Evolutionary conservation across 2,797 vertebrate species (phyloP), one percentile per base, ranked within the genome.

Genomic region (Gallinago stenura): DNA sequence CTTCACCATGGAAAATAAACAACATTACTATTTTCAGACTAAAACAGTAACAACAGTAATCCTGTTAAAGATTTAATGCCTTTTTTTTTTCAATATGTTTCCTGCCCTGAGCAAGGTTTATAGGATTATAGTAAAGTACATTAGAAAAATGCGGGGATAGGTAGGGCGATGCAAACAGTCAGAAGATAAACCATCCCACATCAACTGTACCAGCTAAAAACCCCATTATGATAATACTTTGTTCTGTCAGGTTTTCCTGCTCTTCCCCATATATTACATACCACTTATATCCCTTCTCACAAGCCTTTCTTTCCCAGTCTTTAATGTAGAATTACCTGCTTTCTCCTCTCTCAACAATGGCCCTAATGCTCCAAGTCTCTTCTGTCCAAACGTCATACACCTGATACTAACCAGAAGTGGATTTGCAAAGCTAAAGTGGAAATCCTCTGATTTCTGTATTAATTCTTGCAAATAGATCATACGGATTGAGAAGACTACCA

Each of bases 11-110:
- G 48, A 89, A 94, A 95, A 89, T 39, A 92, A 93, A 87, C 53
- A 93, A 61, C 35, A 66, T 46, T 57, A 73, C 15, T 70, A 51
- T 50, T 77, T 93, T 79, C 64, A 75, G 77, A 57, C 33, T 80
- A 57, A 76, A 93, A 83, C 45, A 89, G 82, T 50, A 90, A 87
- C 76, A 95, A 68, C 30, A 61, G 53, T 77, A 90, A 93, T 79
- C 71, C 46, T 68, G 31, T 75, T 85, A 85, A 93, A 93, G 57
- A 80, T 71, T 41, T 56, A 58, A 76, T n/a, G 65, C 10, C 18
- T 83, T 83, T 83, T 85, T 83, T 83, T 80, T 87, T 72, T 28
- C 31, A 82, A 19, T 65, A 60, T 0, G 1, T 79, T 70, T 77
- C 35, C 12, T 89, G 62, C 73, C 19, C 35, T 46, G 8, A 83